Evolutionary conservation across 2,113 vertebrate species (phyloP).

Genomic region (Pogona vitticeps): DNA sequence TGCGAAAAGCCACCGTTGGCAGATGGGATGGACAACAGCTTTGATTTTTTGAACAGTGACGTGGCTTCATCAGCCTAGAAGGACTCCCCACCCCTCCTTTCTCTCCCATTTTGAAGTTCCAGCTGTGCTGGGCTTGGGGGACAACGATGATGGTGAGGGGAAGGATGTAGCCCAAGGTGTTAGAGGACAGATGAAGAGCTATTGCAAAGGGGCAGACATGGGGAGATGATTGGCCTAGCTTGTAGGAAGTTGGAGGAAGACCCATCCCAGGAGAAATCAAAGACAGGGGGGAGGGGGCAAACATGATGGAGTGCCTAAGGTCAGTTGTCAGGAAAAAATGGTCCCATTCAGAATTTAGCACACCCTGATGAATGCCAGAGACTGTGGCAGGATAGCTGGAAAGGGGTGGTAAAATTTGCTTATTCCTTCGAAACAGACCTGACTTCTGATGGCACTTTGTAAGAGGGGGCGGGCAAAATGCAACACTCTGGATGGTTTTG

Average conservation of each 20-base stretch:
- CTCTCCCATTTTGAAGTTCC: not conserved
- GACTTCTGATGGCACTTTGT: no score
- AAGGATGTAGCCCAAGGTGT: not conserved
- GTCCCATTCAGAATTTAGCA: not conserved
- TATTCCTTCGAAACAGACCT: not conserved
- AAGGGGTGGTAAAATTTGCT: not conserved
- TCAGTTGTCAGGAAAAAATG: not conserved
- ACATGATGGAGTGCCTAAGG: not conserved
- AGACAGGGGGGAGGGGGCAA: no score
- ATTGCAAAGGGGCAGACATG: not conserved
- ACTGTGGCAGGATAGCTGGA: not conserved
- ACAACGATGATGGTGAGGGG: not conserved
- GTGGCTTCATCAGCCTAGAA: not conserved
- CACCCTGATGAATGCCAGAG: not conserved
- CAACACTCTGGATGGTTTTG: no score
- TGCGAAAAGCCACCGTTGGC: not conserved
- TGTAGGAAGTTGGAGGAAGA: no score
- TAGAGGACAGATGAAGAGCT: not conserved
- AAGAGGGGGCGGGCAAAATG: no score
- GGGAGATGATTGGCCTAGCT: not conserved
- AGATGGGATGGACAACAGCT: not conserved
- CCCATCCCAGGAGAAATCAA: not conserved
- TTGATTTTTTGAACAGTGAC: not conserved
- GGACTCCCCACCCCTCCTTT: not conserved
- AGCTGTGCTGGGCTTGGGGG: not conserved